Conservation (phyloP, 2,797 vertebrate genomes). For the Gorsachius magnificus region DNA sequence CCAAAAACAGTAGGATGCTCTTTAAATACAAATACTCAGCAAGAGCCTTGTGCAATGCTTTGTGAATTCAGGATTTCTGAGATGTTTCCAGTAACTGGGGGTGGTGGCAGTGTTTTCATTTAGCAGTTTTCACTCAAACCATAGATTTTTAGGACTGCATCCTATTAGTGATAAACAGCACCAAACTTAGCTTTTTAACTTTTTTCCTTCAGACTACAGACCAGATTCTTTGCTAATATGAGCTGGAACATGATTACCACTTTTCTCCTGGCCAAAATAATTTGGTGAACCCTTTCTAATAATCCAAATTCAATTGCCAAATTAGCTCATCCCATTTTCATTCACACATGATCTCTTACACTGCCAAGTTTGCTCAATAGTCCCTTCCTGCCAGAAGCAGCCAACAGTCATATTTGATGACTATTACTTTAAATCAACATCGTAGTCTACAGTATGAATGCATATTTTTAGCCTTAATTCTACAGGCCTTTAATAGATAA, state of each 20-base stretch:
- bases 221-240: neutral
- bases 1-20: neutral
- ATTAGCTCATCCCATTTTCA: constrained; percentile 20
- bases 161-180: neutral
- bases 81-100: neutral
- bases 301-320: neutral
- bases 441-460: neutral
- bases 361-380: neutral
- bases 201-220: neutral
- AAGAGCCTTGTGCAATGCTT: neutral
- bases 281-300: neutral
- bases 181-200: neutral
- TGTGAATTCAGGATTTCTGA: neutral
- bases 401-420: neutral
- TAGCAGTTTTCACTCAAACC: neutral
- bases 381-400: neutral
- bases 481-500: neutral
- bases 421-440: neutral
- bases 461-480: neutral
- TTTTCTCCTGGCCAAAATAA: neutral
- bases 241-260: neutral
- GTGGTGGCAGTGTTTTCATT: neutral
- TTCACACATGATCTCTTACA: neutral
- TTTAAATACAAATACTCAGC: neutral
- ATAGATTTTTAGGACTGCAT: neutral